Base-by-base conservation (phyloP, 2,888 invertebrate species). In the Heliconius ethilla region DNA sequence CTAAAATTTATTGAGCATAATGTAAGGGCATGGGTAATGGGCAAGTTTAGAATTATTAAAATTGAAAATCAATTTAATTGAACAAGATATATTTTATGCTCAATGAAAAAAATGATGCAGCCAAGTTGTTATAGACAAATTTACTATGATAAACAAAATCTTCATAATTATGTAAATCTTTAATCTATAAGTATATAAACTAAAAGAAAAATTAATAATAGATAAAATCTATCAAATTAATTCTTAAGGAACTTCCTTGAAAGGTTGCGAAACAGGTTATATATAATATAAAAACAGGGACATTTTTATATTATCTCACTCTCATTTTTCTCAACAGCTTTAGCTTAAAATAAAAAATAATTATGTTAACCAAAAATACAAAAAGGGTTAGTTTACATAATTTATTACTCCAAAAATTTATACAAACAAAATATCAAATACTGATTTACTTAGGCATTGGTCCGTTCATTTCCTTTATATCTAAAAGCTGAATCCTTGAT, bases 401-500 rank as follows among this genome's bases (percentile, higher is more conserved):
- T 59, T 67, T 40, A 55, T 67, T 69, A 69, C 13, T 33, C 5
- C 25, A 62, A 75, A 70, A 40, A 59, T 45, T 75, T 70, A 59
- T 78, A 78, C 75, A 75, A 11, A 73, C 40, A 37, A 40, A 73
- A 37, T 55, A 29, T 33, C 18, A n/a, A 75, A 75, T 70, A 63
- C 74, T 70, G 45, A 62, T 69, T 78, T 79, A 77, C 78, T 81
- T 82, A 15, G 76, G 29, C 45, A 80, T 67, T 0, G 84, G 65
- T n/a, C 93, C 93, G 76, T 93, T 93, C 18, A 88, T 81, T 76
- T 85, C 86, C 77, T 87, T 87, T 5, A 85, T 83, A 63, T 81
- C 87, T 37, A 92, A 82, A 2, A 82, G 82, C 0, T 86, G 84
- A 82, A 94, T 87, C 75, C 91, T 86, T 13, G 83, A 81, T 79